Conservation (phyloP, 2,888 invertebrate genomes). For the Mystacides longicornis region DNA sequence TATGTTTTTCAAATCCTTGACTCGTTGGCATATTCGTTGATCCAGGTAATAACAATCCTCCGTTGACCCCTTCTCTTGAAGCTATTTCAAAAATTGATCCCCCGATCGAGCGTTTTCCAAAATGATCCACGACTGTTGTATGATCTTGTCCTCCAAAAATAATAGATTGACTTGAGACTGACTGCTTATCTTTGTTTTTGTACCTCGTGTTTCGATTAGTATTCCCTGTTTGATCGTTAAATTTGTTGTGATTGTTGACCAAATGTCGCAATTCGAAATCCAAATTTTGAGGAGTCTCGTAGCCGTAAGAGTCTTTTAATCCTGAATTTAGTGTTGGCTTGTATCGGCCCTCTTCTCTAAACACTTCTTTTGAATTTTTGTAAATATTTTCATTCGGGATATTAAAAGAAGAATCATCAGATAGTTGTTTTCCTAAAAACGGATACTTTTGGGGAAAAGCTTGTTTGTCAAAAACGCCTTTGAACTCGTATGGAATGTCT, state of each 20-base stretch:
- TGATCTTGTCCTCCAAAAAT: constrained; percentile 41
- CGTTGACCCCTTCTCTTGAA: background rate
- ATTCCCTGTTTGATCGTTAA: background rate
- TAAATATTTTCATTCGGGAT: background rate
- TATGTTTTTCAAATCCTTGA: background rate
- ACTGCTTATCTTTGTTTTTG: constrained; percentile 38
- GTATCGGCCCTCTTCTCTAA: background rate
- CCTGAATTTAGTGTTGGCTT: background rate
- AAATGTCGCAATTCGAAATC: background rate
- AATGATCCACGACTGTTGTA: constrained; percentile 38
- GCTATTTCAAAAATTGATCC: background rate
- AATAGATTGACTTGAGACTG: constrained; percentile 43
- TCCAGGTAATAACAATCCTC: background rate
- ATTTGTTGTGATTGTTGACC: background rate
- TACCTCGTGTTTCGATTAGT: constrained; percentile 2
- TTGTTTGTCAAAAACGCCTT: background rate
- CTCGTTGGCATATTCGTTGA: background rate
- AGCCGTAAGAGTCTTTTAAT: background rate
- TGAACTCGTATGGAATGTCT: background rate
- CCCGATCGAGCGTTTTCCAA: constrained; percentile 31
- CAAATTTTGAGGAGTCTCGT: background rate
- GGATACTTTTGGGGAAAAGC: background rate
- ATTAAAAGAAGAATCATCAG: background rate
- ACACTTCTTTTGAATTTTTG: background rate
- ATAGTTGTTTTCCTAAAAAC: background rate